These are phyloP conservation scores for Drosophila arizonae DNA, from an alignment of 1,140 invertebrate species.

Conservation along the genomic window DNA sequence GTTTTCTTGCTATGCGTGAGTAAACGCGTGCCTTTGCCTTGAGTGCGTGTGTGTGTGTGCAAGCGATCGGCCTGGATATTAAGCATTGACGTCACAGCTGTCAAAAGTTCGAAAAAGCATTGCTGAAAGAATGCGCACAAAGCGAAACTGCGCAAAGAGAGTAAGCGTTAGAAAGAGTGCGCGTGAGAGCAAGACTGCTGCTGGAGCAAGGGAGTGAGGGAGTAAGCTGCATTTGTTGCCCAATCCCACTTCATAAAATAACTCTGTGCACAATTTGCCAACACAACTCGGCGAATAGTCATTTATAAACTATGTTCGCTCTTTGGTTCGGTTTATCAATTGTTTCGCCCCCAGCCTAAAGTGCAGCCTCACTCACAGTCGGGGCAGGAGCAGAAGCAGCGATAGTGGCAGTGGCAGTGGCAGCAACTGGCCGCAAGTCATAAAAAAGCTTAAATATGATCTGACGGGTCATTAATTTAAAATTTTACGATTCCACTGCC, in stretches of 20 bases:
- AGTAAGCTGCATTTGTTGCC: slow-evolving; percentile 4
- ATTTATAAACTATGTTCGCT: slow-evolving; percentile 29
- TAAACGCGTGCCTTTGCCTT: slow-evolving; percentile 8
- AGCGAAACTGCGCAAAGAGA: neutral
- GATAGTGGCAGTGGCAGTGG: neutral
- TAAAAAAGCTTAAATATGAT: slow-evolving; percentile 81
- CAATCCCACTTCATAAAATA: slow-evolving; percentile 12
- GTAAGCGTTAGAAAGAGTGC: neutral
- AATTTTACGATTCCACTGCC: slow-evolving; percentile 74
- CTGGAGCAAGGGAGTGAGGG: neutral
- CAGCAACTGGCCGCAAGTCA: slow-evolving; percentile 34
- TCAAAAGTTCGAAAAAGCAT: slow-evolving; percentile 25
- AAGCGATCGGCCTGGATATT: slow-evolving; percentile 64
- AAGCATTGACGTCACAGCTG: slow-evolving; percentile 68
- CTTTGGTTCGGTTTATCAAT: slow-evolving; percentile 29
- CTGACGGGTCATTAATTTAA: slow-evolving; percentile 80
- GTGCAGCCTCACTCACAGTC: slow-evolving; percentile 15
- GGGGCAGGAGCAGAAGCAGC: neutral
- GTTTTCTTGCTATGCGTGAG: neutral
- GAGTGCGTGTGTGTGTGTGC: slow-evolving; percentile 38
- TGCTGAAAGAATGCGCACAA: slow-evolving; percentile 6
- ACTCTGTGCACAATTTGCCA: slow-evolving; percentile 18
- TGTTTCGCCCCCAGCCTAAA: slow-evolving; percentile 24
- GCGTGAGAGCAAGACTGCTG: neutral
- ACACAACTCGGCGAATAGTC: slow-evolving; percentile 31